Evolutionary conservation across 2,797 vertebrate genomes (phyloP).

Genomic region (Brachyrhaphis roseni): DNA sequence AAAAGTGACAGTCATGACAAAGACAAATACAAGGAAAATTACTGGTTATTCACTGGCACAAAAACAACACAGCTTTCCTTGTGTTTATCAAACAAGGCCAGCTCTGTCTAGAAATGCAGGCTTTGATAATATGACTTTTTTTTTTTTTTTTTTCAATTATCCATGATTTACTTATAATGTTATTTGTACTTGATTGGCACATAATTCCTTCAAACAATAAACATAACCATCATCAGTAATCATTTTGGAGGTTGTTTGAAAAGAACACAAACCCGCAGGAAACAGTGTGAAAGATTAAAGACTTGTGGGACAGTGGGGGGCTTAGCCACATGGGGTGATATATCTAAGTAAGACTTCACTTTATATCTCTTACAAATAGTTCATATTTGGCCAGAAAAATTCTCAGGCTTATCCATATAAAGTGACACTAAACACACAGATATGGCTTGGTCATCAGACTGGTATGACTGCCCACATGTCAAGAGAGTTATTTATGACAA

Average conservation of each 20-base stretch:
- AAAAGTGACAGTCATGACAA: slow-evolving; percentile 58
- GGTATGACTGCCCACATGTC: not conserved
- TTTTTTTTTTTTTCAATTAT: slow-evolving; percentile 6
- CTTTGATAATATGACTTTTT: slow-evolving; percentile 44
- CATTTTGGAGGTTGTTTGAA: slow-evolving; percentile 46
- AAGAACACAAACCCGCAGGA: slow-evolving; percentile 29
- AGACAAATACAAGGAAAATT: slow-evolving; percentile 58
- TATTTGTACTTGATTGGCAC: slow-evolving; percentile 38
- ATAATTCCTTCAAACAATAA: slow-evolving; percentile 14
- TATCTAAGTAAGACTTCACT: not conserved
- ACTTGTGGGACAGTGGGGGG: slow-evolving; percentile 16
- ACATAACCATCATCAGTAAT: slow-evolving; percentile 37
- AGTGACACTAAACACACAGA: not conserved
- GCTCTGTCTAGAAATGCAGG: slow-evolving; percentile 44
- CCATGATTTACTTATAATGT: slow-evolving; percentile 34
- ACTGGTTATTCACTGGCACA: slow-evolving; percentile 57
- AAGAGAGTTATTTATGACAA: not conserved
- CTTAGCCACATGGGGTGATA: slow-evolving; percentile 9
- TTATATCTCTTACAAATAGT: not conserved
- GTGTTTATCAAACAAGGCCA: slow-evolving; percentile 53
- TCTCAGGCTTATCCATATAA: not conserved
- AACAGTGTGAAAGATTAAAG: slow-evolving; percentile 34
- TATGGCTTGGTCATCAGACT: not conserved
- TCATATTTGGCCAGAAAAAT: not conserved
- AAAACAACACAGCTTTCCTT: slow-evolving; percentile 51